A percentile compares a stretch with the other conserved stretches of the same genome.
These are phyloP conservation scores for Notocelia uddmanniana DNA, from an alignment of 2,888 invertebrate genomes.

Conservation along the genomic window DNA sequence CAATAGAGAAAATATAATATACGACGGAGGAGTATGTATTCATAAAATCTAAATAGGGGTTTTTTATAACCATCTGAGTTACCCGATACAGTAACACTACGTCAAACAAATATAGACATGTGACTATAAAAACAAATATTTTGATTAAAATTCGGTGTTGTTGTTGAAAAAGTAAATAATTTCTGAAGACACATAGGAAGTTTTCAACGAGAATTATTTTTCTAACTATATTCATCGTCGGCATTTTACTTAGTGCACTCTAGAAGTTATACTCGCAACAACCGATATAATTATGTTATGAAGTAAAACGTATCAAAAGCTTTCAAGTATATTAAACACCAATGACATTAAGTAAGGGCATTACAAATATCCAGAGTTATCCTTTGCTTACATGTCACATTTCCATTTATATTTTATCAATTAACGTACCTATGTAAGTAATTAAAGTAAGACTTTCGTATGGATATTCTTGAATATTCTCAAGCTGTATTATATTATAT, in stretches of 20 bases:
- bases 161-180: neutral
- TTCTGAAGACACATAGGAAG: neutral
- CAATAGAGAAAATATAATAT: neutral
- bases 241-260: neutral
- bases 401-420: too few species aligned
- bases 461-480: too few species aligned
- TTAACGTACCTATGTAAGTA: too few species aligned
- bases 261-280: neutral
- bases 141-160: neutral
- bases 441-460: too few species aligned
- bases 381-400: neutral
- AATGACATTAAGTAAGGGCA: neutral
- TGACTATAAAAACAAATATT: neutral
- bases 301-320: neutral
- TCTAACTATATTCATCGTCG: too few species aligned
- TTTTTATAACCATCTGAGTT: neutral
- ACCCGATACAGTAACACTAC: neutral
- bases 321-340: neutral
- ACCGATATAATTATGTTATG: neutral
- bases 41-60: neutral
- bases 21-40: neutral
- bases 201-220: constrained; percentile 1
- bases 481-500: too few species aligned
- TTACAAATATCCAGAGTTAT: neutral
- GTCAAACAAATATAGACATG: neutral